Evolutionary conservation across 2,797 vertebrate genomes (phyloP), one percentile per base, ranked within the genome.

Genomic region (Gila robusta): DNA sequence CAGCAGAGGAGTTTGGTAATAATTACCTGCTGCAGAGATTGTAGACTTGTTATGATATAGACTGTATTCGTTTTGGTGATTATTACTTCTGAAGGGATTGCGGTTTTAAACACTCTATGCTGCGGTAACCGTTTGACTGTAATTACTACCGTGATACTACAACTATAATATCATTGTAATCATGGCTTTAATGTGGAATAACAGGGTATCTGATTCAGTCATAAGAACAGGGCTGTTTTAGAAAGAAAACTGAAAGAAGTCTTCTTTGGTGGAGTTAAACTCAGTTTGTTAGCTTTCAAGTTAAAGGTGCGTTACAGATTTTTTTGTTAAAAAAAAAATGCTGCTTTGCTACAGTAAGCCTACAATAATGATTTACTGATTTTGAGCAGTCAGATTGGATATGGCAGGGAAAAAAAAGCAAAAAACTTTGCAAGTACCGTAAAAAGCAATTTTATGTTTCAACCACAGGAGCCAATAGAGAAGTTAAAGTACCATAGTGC

Each of bases 31-130:
- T 79, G 26, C 37, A 76, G 76, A 87, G 86, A 85, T 85, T 74
- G 70, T 19, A 86, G 81, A 80, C 62, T 71, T 85, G 83, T 85
- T 71, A 85, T 85, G 77, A 83, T 81, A 78, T 70, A 73, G 81
- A 47, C 82, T 73, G 69, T 73, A 74, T 82, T 86, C 67, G 72
- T 87, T 79, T 26, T 70, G 64, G 47, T 85, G 74, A 82, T 89
- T 74, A 89, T 89, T 85, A 71, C 83, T 88, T 76, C 37, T 82
- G 88, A 88, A 84, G 72, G 23, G 86, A 86, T 71, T 89, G 86
- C 39, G 82, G 80, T 85, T 87, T 89, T 87, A 88, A 88, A 85
- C 35, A 59, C 78, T 44, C 28, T 69, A 59, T 74, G 81, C 86
- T 80, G 83, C 54, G 83, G 82, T 84, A 74, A 86, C 70, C 77